Base-by-base conservation (phyloP, 2,797 vertebrate genomes). In the Danio choprae region DNA sequence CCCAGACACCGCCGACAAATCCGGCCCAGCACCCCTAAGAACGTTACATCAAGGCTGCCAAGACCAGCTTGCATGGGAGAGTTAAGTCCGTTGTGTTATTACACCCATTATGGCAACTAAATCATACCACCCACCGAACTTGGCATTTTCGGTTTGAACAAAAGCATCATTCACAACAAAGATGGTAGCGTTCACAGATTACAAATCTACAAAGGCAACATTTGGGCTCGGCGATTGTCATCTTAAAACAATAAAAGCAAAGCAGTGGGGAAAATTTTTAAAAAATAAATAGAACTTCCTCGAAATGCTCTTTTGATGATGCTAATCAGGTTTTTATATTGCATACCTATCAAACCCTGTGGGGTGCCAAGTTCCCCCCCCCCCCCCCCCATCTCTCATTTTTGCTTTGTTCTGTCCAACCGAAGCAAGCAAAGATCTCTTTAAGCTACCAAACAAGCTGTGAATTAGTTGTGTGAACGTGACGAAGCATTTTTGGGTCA, bases 1-100 rank as follows among this genome's bases (percentile, higher is more conserved):
- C 83, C 83, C 85, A 82, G 71, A 65, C 60, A 65, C 60, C 10
- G 11, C 38, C n/a, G 62, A 73, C 63, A 83, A 86, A 86, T 81
- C 80, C 77, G 0, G n/a, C 46, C 59, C 81, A 63, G 77, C 65
- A 60, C 67, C 64, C 53, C 48, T 82, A 80, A 80, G 74, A 81
- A 41, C 36, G 18, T 63, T 63, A 63, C 77, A 86, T 86, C 73
- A 68, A 78, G 60, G 38, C 79, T 62, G 74, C 59, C 43, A 56
- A 80, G 59, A 73, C 36, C 41, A 69, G 67, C 76, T 71, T 63
- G 76, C 46, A 79, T 81, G 81, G 74, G 71, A 80, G 69, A 63
- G 44, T 76, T 59, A 81, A 84, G 74, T 76, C 80, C 22, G 36
- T 46, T 41, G 73, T 48, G 56, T 75, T 83, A 80, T 83, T 75